Percentiles rank a stretch among this genome's conserved stretches.
phyloP scores from a whole-genome alignment of 2,888 invertebrate species.

The Hypena proboscidalis region DNA sequence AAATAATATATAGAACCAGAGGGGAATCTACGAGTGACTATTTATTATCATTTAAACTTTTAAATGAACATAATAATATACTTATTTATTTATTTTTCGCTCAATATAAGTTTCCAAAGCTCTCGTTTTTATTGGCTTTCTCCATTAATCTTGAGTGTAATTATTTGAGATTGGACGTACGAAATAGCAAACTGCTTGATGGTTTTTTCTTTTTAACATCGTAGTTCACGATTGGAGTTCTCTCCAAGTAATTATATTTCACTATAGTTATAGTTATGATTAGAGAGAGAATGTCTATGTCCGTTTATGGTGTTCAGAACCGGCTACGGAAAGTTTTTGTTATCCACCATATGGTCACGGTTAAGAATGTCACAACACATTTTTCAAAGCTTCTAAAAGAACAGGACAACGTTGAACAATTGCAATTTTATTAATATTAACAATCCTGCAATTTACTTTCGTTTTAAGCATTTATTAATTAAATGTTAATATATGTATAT shows the following conservation, averaged over 20 bases:
- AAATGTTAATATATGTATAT: no score
- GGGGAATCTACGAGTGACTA: no score
- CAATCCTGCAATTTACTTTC: no score
- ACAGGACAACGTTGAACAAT: no score
- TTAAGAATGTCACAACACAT: no score
- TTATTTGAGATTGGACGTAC: constrained; percentile 27
- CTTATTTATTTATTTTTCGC: no score
- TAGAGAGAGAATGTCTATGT: constrained; percentile 2
- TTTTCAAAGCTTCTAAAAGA: no score
- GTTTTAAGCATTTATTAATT: no score
- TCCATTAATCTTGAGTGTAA: constrained; percentile 18
- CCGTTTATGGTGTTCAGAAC: constrained; percentile 3
- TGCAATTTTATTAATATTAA: no score
- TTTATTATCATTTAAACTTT: no score
- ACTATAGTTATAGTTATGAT: constrained; percentile 7
- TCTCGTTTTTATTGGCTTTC: constrained; percentile 13
- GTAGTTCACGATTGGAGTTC: constrained; percentile 22
- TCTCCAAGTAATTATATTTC: constrained; percentile 17
- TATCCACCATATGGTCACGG: constrained; percentile 1
- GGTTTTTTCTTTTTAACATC: constrained; percentile 40
- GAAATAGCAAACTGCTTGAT: constrained; percentile 30
- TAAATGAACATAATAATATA: no score
- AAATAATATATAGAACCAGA: no score
- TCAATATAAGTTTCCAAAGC: background rate
- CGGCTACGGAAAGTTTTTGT: background rate